phyloP scores from a whole-genome alignment of 1,140 invertebrate species.

The Nilaparvata lugens region DNA sequence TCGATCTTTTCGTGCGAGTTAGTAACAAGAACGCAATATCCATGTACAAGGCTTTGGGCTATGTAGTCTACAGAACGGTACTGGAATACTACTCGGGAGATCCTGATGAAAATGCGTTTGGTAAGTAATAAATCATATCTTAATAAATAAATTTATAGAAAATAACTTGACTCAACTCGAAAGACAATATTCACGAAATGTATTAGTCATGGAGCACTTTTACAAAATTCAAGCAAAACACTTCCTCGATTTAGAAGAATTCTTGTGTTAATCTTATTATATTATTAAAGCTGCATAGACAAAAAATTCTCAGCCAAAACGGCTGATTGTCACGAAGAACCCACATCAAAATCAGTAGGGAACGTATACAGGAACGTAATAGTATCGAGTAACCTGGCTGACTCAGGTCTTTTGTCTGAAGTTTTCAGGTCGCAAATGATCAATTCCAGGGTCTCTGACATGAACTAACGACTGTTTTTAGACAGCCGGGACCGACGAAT shows the following conservation, averaged over 20 bases:
- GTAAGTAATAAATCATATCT: slow-evolving; percentile 42
- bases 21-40: slow-evolving; percentile 95
- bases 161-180: not conserved
- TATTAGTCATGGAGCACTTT: not conserved
- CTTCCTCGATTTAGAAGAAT: not conserved
- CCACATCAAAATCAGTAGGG: no score
- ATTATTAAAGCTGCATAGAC: no score
- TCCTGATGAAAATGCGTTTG: slow-evolving; percentile 97
- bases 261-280: no score
- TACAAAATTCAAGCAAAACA: not conserved
- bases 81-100: slow-evolving; percentile 96
- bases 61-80: slow-evolving; percentile 91
- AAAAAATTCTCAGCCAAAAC: no score
- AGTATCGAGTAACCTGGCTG: no score
- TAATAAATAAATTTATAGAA: slow-evolving; percentile 5
- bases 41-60: slow-evolving; percentile 96
- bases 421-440: no score
- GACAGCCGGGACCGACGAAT: no score
- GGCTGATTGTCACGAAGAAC: no score
- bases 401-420: no score
- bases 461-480: no score
- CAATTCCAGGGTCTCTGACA: no score
- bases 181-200: not conserved
- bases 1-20: slow-evolving; percentile 97
- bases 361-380: no score